Base-by-base conservation (phyloP, 1,140 invertebrate species). In the Aphaenogaster floridana region DNA sequence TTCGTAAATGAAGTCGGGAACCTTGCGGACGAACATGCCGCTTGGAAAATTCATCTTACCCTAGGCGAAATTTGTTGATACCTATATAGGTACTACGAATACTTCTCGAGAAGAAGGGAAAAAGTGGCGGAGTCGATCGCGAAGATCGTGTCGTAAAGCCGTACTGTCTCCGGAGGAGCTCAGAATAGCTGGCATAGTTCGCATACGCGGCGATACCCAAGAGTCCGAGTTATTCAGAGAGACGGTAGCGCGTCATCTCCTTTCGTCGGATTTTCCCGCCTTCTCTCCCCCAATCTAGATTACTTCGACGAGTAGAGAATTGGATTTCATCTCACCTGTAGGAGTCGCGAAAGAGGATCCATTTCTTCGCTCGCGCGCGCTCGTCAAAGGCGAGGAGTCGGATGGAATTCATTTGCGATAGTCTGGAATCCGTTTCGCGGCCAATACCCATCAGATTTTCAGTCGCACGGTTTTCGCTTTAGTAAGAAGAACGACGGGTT, bases 221-320 rank as follows among this genome's bases (percentile, higher is more conserved):
- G 52, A 80, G 78, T 80, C 48, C 63, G 78, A 59, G 79, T 83
- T 83, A 59, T 83, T 59, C 68, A 28, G 28, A 74, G 39, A 48
- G 64, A 71, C 6, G 50, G 6, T 45, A 13, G 48, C 17, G 52
- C 45, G 15, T 78, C 45, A 34, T 80, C 9, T 59, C 21, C 39
- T 2, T 28, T 21, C 48, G 48, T n/a, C 11, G 79, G 52, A 83
- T 61, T 72, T 48, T 28, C 48, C 9, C n/a, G 17, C 59, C 15
- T 36, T 42, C 36, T 1, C 21, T 28, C 5, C 28, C 34, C 11
- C 45, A 36, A 59, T 83, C 68, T 83, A 72, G 79, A 83, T 83
- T 72, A 83, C 54, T 72, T 83, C 39, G 39, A 21, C 50, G 39
- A 72, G 17, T 61, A 57, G 68, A 74, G 79, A 74, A 83, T 83